These are phyloP conservation scores for Lycaon pictus DNA, from an alignment of 2,113 vertebrate species.

Conservation along the genomic window DNA sequence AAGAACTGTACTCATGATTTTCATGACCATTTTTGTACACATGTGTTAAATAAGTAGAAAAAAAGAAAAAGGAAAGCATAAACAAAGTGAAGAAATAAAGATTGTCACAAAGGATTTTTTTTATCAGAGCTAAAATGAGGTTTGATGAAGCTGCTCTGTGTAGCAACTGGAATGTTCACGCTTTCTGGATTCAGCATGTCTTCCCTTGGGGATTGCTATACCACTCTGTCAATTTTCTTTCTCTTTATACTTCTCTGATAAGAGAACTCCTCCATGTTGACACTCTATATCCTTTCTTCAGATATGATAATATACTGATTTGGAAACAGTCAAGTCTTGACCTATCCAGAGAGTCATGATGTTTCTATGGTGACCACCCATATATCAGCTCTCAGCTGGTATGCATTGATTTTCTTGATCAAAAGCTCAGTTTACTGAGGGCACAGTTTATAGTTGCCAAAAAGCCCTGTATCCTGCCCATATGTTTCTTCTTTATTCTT, in stretches of 20 bases:
- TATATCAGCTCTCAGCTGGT: not conserved
- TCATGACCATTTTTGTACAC: not conserved
- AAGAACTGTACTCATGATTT: not conserved
- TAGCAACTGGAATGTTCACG: not conserved
- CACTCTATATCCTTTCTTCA: not conserved
- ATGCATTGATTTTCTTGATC: slow-evolving; percentile 63
- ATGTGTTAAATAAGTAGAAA: not conserved
- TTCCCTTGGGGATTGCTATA: not conserved
- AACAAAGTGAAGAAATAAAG: not conserved
- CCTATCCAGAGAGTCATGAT: not conserved
- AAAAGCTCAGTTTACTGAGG: slow-evolving; percentile 52
- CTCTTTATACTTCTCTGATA: not conserved
- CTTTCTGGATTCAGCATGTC: not conserved
- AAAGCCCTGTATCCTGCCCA: not conserved
- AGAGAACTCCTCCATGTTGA: not conserved
- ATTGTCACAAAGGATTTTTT: not conserved
- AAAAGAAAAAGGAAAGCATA: not conserved
- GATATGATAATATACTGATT: slow-evolving; percentile 1
- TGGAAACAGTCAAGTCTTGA: slow-evolving; percentile 8
- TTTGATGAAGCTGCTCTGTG: not conserved
- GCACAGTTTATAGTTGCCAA: not conserved
- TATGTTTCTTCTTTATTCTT: not conserved
- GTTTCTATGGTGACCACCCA: slow-evolving; percentile 62
- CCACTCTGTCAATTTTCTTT: not conserved
- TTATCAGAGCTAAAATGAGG: not conserved